Conservation (phyloP, 2,797 vertebrate species). For the Phrynocephalus guinanensis region DNA sequence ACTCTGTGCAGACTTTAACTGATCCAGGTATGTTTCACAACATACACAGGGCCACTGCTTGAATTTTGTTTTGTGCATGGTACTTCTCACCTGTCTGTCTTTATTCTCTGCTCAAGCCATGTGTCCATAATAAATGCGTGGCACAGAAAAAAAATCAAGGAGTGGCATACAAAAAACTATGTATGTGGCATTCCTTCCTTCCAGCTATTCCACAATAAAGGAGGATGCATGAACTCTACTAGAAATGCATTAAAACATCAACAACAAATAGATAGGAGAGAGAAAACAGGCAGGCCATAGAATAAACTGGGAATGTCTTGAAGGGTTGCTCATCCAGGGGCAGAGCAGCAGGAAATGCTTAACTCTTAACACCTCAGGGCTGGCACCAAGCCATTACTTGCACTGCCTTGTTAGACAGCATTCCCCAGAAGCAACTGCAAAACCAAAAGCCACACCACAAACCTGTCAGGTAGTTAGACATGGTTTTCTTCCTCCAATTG, state of each 20-base stretch:
- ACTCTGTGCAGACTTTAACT: background rate
- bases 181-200: background rate
- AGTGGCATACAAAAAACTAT: background rate
- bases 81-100: too few relatives aligned
- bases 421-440: conserved; percentile 55
- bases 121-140: background rate
- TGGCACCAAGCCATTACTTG: too few relatives aligned
- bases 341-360: too few relatives aligned
- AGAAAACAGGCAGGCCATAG: conserved; percentile 14
- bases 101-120: too few relatives aligned
- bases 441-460: conserved; percentile 30
- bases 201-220: background rate
- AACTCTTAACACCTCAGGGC: too few relatives aligned
- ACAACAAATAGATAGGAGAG: background rate
- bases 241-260: background rate
- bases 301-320: conserved; percentile 51
- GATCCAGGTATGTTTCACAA: background rate
- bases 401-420: conserved; percentile 25
- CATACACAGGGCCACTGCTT: background rate
- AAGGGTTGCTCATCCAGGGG: too few relatives aligned
- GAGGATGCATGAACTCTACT: background rate
- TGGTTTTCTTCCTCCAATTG: conserved; percentile 35
- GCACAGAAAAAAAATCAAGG: background rate
- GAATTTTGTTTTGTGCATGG: background rate
- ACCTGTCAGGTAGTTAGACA: conserved; percentile 13